A percentile compares a stretch with the other conserved stretches of the same genome.
Evolutionary conservation across 35 echinoderm and acorn worm genomes (phyloP).

Genomic region (Apostichopus parvimensis): DNA sequence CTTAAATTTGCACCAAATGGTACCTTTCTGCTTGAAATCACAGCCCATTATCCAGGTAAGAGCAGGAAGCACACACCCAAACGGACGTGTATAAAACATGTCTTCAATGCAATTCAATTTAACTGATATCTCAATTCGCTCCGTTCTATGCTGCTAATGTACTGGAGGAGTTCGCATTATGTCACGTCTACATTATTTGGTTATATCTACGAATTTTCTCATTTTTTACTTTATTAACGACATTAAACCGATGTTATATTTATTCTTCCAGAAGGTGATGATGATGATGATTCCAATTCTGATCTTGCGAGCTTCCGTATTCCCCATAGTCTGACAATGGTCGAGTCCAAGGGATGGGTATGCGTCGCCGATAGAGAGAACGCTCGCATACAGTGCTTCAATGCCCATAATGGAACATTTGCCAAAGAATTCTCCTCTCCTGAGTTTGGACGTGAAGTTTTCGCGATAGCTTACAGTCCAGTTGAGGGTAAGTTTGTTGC

Average conservation of each 20-base stretch:
- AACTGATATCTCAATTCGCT: too few relatives aligned
- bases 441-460: conserved; percentile 75
- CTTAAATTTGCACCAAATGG: conserved; percentile 88
- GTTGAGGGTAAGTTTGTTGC: conserved; percentile 48
- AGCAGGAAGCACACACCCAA: too few relatives aligned
- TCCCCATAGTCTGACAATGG: conserved; percentile 89
- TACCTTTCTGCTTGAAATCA: conserved; percentile 81
- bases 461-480: conserved; percentile 82
- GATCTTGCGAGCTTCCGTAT: conserved; percentile 62
- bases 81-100: too few relatives aligned
- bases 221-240: background rate
- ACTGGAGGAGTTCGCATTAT: too few relatives aligned
- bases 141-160: too few relatives aligned
- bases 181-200: too few relatives aligned
- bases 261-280: background rate
- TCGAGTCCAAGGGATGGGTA: conserved; percentile 66
- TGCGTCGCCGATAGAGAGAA: conserved; percentile 96
- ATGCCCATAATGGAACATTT: conserved; percentile 60
- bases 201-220: background rate
- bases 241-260: background rate
- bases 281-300: conserved; percentile 1
- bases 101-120: too few relatives aligned
- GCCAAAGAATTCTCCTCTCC: conserved; percentile 54
- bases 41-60: conserved; percentile 64
- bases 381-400: conserved; percentile 92